Conservation (phyloP, 2,797 vertebrate genomes). For the Tinamus major region DNA sequence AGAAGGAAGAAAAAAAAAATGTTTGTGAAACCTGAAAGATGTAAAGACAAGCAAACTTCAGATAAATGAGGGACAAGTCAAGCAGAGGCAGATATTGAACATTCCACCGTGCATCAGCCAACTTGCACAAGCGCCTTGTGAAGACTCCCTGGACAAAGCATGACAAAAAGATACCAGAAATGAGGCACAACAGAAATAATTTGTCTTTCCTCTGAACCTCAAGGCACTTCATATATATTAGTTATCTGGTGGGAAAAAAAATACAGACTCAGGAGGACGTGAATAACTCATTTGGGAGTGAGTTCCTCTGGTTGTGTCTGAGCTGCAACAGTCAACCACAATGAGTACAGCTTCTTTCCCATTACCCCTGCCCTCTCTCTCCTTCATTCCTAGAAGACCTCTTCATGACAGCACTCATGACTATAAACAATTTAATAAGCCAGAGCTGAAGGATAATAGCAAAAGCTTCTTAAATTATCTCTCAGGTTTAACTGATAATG, state of each 20-base stretch:
- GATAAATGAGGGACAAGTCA: background rate
- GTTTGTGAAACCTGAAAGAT: background rate
- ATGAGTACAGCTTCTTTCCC: background rate
- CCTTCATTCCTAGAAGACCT: background rate
- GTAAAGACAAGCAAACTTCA: background rate
- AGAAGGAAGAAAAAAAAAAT: background rate
- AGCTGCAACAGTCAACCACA: background rate
- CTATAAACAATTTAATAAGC: background rate
- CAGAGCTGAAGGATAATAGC: background rate
- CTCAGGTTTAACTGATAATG: background rate
- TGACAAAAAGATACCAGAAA: background rate
- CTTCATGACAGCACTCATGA: background rate
- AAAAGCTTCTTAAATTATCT: background rate
- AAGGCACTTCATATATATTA: background rate
- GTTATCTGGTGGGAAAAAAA: background rate
- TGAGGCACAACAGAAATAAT: background rate
- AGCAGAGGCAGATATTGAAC: background rate
- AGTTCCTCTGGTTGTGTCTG: background rate
- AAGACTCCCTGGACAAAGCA: background rate
- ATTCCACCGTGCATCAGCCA: background rate
- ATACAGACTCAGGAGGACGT: background rate
- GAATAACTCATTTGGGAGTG: background rate
- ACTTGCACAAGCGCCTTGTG: background rate
- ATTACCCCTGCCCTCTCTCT: background rate
- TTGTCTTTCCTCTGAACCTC: background rate